These are phyloP conservation scores for Chascanopsetta lugubris DNA, from an alignment of 2,113 vertebrate species.

Conservation along the genomic window DNA sequence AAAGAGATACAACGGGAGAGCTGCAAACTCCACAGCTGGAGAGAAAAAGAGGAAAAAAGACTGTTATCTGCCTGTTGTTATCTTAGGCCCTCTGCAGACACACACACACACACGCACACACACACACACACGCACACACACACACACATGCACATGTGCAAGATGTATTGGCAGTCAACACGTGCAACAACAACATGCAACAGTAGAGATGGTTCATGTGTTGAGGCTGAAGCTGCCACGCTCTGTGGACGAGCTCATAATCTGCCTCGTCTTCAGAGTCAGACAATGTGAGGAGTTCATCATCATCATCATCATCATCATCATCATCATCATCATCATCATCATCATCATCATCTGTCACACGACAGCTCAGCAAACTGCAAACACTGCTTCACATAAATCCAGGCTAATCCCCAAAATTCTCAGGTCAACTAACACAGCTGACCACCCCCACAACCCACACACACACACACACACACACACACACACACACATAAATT, in stretches of 20 bases:
- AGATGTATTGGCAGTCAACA: conserved; percentile 61
- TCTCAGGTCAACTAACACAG: conserved; percentile 51
- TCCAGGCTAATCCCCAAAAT: conserved; percentile 58
- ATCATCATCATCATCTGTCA: conserved; percentile 58
- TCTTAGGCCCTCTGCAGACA: conserved; percentile 48
- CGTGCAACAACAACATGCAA: conserved; percentile 31
- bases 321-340: no score
- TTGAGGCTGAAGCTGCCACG: conserved; percentile 32
- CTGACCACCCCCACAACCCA: conserved; percentile 35
- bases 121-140: conserved; percentile 37
- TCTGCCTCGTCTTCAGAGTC: conserved; percentile 9
- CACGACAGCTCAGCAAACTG: background rate
- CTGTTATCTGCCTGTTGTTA: conserved; percentile 56
- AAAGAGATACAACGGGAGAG: conserved; percentile 40
- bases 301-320: conserved; percentile 61
- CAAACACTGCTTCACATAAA: conserved; percentile 45
- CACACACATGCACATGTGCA: conserved; percentile 51
- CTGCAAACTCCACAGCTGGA: conserved; percentile 62
- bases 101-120: conserved; percentile 38
- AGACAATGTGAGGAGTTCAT: conserved; percentile 22
- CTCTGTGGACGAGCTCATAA: conserved; percentile 3
- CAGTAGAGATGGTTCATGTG: conserved; percentile 44
- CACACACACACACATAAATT: conserved; percentile 28
- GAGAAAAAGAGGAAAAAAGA: conserved; percentile 50
- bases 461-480: background rate